These are phyloP conservation scores for Frieseomelitta varia DNA, from an alignment of 1,140 invertebrate genomes.

Conservation along the genomic window DNA sequence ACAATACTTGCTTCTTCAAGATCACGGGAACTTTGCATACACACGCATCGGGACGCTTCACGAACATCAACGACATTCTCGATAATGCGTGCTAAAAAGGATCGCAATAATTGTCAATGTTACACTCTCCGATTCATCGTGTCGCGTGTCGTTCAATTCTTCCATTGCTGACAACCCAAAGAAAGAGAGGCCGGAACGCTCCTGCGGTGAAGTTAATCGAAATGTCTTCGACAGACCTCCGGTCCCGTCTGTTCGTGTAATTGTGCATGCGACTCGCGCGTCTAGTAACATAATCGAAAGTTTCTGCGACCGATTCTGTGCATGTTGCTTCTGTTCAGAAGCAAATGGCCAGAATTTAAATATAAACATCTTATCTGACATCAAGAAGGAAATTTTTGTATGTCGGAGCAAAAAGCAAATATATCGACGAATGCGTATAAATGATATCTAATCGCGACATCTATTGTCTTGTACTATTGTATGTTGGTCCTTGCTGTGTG, in stretches of 20 bases:
- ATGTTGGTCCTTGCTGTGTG: too few species aligned
- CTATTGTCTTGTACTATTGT: too few species aligned
- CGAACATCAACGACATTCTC: background rate
- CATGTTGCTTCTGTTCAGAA: background rate
- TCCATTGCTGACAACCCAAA: slow-evolving; percentile 6
- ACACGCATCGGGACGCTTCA: background rate
- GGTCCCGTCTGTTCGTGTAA: slow-evolving; percentile 60
- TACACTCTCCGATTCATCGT: background rate
- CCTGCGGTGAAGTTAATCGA: slow-evolving; percentile 79
- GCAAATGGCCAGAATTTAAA: background rate
- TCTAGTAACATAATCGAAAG: slow-evolving; percentile 3
- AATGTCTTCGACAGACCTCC: slow-evolving; percentile 79
- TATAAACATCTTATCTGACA: background rate
- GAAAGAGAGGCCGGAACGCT: slow-evolving; percentile 53
- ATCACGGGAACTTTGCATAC: background rate
- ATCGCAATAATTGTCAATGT: background rate
- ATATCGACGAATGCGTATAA: too few species aligned
- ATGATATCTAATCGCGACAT: too few species aligned
- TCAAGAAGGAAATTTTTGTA: background rate
- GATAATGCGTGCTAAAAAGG: background rate
- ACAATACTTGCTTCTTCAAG: background rate
- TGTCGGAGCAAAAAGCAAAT: too few species aligned
- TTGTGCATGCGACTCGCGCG: slow-evolving; percentile 24
- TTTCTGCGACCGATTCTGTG: background rate
- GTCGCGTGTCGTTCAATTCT: background rate